Conservation (phyloP, 2,888 invertebrate species). For the Brachyptera risi region DNA sequence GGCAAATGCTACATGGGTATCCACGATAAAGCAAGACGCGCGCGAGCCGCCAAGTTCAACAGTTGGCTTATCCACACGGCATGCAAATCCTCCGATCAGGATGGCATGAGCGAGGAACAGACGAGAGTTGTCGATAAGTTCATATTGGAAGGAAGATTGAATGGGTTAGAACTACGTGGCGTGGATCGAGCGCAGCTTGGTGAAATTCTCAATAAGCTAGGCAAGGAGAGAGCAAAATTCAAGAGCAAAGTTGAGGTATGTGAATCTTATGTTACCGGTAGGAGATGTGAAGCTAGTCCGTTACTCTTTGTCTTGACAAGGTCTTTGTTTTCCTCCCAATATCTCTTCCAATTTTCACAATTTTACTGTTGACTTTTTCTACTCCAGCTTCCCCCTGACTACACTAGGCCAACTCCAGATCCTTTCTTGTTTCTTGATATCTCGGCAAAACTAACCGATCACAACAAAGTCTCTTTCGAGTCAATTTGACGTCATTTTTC, state of each 20-base stretch:
- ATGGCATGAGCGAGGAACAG: conserved; percentile 55
- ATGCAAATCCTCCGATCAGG: conserved; percentile 53
- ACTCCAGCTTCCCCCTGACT: too few relatives aligned
- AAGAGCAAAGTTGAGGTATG: conserved; percentile 54
- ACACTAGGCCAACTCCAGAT: too few relatives aligned
- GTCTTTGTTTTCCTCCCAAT: too few relatives aligned
- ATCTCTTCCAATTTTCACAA: too few relatives aligned
- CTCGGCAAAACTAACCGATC: too few relatives aligned
- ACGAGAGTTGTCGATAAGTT: conserved; percentile 71
- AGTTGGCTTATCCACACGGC: conserved; percentile 65
- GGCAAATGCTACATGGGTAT: conserved; percentile 73
- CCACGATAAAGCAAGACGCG: conserved; percentile 72
- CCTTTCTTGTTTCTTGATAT: too few relatives aligned
- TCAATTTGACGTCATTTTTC: neutral
- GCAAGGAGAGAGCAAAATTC: conserved; percentile 58
- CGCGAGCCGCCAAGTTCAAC: conserved; percentile 68
- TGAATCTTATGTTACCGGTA: too few relatives aligned
- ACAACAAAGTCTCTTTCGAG: too few relatives aligned
- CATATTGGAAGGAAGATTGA: conserved; percentile 74
- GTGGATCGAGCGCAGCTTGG: conserved; percentile 52
- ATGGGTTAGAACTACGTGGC: conserved; percentile 67
- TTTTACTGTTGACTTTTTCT: too few relatives aligned
- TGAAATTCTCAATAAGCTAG: conserved; percentile 51
- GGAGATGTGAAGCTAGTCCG: too few relatives aligned
- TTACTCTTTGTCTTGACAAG: too few relatives aligned